Conservation (phyloP, 2,797 vertebrate species). For the Threskiornis aethiopicus region DNA sequence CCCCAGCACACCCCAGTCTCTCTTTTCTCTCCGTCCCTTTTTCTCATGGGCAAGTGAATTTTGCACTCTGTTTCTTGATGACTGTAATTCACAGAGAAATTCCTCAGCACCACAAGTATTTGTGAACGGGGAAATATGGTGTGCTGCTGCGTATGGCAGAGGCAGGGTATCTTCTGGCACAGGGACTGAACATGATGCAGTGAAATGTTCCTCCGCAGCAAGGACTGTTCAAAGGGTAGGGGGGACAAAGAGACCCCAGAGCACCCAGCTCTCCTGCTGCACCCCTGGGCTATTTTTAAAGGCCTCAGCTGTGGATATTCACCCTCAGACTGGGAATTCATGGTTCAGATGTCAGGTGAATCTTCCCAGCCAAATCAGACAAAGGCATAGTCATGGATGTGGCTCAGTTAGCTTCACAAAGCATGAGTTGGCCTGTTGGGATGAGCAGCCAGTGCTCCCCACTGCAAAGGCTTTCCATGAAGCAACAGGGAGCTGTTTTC, state of each 20-base stretch:
- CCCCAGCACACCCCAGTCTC: not conserved
- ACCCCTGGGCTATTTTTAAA: not conserved
- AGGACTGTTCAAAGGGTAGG: not conserved
- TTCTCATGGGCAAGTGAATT: not conserved
- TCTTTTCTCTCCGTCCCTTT: not conserved
- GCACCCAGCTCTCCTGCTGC: not conserved
- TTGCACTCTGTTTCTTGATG: not conserved
- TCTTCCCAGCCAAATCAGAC: not conserved
- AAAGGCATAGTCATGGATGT: not conserved
- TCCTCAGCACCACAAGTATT: not conserved
- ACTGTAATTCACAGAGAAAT: not conserved
- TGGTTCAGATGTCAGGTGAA: not conserved
- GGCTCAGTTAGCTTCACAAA: not conserved
- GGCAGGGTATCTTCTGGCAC: not conserved
- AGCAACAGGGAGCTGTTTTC: not conserved
- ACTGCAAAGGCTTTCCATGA: not conserved
- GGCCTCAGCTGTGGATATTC: not conserved
- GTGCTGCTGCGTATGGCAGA: not conserved
- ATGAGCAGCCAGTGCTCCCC: not conserved
- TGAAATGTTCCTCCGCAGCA: fast-evolving
- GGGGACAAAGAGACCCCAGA: not conserved
- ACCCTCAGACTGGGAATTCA: not conserved
- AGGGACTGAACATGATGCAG: not conserved
- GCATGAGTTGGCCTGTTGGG: not conserved
- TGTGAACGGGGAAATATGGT: not conserved